phyloP scores from a whole-genome alignment of 2,113 vertebrate species.

The Dascyllus trimaculatus region DNA sequence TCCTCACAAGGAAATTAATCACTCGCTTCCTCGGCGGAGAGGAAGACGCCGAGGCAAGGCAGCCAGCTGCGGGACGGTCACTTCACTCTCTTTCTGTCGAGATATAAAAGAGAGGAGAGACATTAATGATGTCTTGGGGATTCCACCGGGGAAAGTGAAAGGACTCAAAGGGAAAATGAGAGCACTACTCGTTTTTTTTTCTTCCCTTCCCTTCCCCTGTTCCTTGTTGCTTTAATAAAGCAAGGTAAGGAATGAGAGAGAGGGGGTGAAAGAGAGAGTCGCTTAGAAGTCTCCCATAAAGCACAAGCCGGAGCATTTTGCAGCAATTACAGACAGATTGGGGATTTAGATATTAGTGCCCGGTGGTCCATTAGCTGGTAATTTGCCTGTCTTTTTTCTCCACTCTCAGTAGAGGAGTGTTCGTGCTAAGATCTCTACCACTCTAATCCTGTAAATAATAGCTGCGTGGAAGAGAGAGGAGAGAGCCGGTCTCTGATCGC shows the following conservation, averaged over 20 bases:
- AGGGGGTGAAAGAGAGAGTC: slow-evolving; percentile 36
- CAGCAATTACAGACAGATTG: slow-evolving; percentile 83
- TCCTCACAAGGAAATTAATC: slow-evolving; percentile 77
- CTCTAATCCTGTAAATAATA: slow-evolving; percentile 82
- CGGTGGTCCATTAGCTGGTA: slow-evolving; percentile 83
- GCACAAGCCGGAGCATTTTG: slow-evolving; percentile 76
- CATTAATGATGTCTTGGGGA: slow-evolving; percentile 82
- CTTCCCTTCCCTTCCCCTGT: slow-evolving; percentile 34
- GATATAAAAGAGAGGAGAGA: slow-evolving; percentile 75
- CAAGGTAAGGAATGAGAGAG: slow-evolving; percentile 54
- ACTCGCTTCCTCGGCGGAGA: slow-evolving; percentile 50
- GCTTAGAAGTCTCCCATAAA: slow-evolving; percentile 74
- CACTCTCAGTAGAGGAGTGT: slow-evolving; percentile 70
- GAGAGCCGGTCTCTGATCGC: slow-evolving; percentile 46
- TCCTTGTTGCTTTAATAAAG: slow-evolving; percentile 79
- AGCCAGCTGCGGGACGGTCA: slow-evolving; percentile 82
- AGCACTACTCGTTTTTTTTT: slow-evolving; percentile 44
- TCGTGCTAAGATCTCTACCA: slow-evolving; percentile 73
- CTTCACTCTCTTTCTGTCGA: slow-evolving; percentile 65
- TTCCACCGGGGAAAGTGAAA: slow-evolving; percentile 70
- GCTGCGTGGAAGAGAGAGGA: slow-evolving; percentile 53
- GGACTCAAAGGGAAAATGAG: slow-evolving; percentile 74
- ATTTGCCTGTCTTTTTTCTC: slow-evolving; percentile 79
- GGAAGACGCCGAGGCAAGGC: slow-evolving; percentile 54
- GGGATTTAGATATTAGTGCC: slow-evolving; percentile 85